phyloP scores from a whole-genome alignment of 2,797 vertebrate species.

The Syngnathus rostellatus region DNA sequence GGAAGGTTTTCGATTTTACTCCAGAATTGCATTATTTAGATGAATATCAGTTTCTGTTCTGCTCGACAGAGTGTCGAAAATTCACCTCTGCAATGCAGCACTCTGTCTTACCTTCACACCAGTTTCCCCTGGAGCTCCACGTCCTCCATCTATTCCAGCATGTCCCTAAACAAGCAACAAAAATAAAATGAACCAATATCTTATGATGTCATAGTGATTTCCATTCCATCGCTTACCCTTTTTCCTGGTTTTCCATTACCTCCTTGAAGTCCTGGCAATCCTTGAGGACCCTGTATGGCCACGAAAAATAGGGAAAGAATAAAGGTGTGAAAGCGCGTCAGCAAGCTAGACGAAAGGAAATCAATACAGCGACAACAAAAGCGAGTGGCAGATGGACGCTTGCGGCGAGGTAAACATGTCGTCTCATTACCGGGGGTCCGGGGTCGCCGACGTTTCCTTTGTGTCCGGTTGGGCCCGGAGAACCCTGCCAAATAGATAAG shows the following conservation, averaged over 20 bases:
- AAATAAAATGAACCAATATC: background rate
- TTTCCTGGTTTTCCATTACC: conserved; percentile 75
- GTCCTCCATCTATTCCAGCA: conserved; percentile 76
- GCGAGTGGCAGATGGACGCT: conserved; percentile 6
- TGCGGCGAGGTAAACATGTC: conserved; percentile 2
- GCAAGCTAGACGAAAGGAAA: conserved; percentile 22
- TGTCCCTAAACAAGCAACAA: conserved; percentile 67
- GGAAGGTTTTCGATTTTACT: background rate
- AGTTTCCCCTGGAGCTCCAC: conserved; percentile 82
- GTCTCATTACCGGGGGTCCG: conserved; percentile 55
- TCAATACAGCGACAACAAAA: conserved; percentile 16
- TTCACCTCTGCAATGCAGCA: conserved; percentile 20
- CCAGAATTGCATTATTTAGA: background rate
- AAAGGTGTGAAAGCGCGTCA: conserved; percentile 11
- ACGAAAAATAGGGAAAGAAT: conserved; percentile 12
- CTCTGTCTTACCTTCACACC: conserved; percentile 73
- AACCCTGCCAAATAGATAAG: conserved; percentile 59
- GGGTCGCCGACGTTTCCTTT: conserved; percentile 68
- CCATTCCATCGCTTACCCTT: conserved; percentile 64
- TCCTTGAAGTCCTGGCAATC: conserved; percentile 72
- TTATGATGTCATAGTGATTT: background rate
- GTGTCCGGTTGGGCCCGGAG: conserved; percentile 64
- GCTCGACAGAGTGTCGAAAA: background rate
- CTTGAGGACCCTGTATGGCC: conserved; percentile 70
- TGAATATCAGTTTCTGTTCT: background rate